Conservation (phyloP, 2,113 vertebrate genomes). For the Gorsachius goisagi region DNA sequence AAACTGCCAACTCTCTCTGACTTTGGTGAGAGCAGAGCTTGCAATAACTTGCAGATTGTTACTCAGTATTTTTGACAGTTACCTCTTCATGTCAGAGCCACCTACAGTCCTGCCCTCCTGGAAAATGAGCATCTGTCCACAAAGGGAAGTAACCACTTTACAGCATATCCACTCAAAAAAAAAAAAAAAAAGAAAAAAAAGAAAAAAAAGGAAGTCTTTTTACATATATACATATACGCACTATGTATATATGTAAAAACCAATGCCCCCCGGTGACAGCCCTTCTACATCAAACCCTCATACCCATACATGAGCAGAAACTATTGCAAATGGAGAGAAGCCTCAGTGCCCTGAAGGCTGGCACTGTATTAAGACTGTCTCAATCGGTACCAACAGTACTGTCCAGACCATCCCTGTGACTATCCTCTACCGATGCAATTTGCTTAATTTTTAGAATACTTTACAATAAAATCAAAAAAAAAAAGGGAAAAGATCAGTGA, state of each 20-base stretch:
- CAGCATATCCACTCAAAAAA: not conserved
- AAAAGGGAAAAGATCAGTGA: not conserved
- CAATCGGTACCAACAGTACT: not conserved
- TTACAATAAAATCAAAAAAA: not conserved
- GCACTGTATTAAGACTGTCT: not conserved
- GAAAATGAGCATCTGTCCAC: not conserved
- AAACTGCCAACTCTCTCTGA: not conserved
- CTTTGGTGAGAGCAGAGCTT: not conserved
- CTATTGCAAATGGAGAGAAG: not conserved
- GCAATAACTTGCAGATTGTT: not conserved
- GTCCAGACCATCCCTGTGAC: not conserved
- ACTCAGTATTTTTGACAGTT: not conserved
- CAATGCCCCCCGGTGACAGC: not conserved
- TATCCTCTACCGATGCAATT: not conserved
- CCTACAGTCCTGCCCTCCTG: not conserved
- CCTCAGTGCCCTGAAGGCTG: not conserved
- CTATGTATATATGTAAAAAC: not conserved
- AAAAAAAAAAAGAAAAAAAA: too few relatives aligned
- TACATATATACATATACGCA: not conserved
- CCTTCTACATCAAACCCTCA: not conserved
- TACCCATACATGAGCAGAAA: not conserved
- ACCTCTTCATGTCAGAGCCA: not conserved
- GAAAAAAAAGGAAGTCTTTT: not conserved
- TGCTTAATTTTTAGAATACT: not conserved
- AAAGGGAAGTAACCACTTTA: not conserved